Conservation (phyloP, 2,113 vertebrate genomes). For the Harpagus bidentatus region DNA sequence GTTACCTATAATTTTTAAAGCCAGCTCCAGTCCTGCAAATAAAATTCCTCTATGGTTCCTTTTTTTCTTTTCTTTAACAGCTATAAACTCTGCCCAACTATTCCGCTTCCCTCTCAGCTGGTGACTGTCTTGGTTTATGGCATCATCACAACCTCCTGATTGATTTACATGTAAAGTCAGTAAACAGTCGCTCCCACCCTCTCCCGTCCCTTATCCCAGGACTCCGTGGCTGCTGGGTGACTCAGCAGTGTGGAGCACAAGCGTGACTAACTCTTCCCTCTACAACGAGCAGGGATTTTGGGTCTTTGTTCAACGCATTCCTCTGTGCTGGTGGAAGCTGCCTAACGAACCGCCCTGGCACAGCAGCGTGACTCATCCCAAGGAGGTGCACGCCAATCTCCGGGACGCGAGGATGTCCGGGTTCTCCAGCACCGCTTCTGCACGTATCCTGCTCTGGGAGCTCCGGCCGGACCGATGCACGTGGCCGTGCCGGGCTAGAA, state of each 20-base stretch:
- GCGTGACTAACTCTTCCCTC: constrained; percentile 39
- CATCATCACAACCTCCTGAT: neutral
- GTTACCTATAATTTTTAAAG: neutral
- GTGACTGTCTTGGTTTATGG: neutral
- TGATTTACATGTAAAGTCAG: neutral
- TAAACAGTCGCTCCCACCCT: neutral
- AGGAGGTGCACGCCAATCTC: neutral
- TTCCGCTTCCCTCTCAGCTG: neutral
- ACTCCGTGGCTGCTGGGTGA: neutral
- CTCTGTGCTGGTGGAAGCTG: neutral
- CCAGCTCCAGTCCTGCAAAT: neutral
- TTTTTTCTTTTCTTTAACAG: neutral
- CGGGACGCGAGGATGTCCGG: neutral
- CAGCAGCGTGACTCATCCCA: neutral
- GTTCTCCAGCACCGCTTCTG: neutral
- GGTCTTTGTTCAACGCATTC: neutral
- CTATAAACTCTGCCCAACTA: neutral
- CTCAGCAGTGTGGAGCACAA: neutral
- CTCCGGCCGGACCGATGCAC: neutral
- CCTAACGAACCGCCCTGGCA: neutral
- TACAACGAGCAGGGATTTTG: neutral
- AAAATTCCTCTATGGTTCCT: neutral
- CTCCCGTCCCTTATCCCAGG: neutral
- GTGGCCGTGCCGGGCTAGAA: fast-evolving
- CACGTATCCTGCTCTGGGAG: neutral